Conservation (phyloP, 30 jellyfish, hydroid and myxozoan genomes). For the Hydractinia symbiolongicarpus region DNA sequence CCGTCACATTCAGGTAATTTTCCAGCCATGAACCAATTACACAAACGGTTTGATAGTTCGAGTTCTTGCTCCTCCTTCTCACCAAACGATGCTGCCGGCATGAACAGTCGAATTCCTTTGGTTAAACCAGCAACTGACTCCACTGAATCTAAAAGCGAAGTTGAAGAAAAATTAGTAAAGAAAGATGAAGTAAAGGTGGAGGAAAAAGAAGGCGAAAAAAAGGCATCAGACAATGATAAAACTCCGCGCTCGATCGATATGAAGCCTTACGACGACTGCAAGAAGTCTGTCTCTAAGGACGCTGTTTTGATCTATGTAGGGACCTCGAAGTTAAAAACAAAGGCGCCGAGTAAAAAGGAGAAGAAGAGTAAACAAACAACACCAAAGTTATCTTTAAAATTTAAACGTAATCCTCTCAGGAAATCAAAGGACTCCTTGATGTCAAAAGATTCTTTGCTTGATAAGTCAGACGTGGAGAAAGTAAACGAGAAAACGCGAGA, state of each 20-base stretch:
- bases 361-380: conserved; percentile 11
- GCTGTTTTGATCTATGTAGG: conserved; percentile 30
- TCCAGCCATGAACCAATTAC: not conserved
- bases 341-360: not conserved
- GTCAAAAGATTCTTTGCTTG: not conserved
- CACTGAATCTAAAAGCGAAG: not conserved
- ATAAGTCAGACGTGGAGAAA: not conserved
- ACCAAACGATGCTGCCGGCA: conserved; percentile 27
- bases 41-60: conserved; percentile 50
- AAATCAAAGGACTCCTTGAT: conserved; percentile 20
- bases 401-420: conserved; percentile 12
- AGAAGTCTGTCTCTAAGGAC: conserved; percentile 55
- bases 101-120: not conserved
- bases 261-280: conserved; percentile 79
- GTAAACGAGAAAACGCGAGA: not conserved
- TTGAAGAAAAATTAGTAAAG: conserved; percentile 4
- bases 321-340: conserved; percentile 19
- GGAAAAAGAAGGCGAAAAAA: not conserved
- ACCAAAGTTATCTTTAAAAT: conserved; percentile 12
- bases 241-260: conserved; percentile 31
- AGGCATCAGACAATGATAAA: conserved; percentile 1
- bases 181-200: not conserved
- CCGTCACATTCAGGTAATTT: not conserved
- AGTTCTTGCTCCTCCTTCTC: conserved; percentile 88
- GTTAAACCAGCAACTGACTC: conserved; percentile 6